Percentiles rank a stretch among this genome's conserved stretches.
phyloP scores from a whole-genome alignment of 2,113 vertebrate genomes.

The Rhinogobius similis region DNA sequence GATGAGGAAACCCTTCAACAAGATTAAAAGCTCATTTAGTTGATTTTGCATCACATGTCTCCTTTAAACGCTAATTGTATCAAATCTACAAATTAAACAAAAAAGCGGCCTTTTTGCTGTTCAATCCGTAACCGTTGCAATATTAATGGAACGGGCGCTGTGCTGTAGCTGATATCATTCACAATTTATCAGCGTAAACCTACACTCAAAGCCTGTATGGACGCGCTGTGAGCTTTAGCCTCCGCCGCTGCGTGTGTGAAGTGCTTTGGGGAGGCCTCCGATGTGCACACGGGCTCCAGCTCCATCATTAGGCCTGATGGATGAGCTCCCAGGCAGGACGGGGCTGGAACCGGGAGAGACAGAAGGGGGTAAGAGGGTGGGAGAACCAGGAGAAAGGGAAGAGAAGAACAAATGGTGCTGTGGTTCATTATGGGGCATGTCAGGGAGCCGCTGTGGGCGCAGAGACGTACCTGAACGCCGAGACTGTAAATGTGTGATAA shows the following conservation, averaged over 20 bases:
- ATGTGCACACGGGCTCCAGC: constrained; percentile 64
- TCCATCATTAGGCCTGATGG: constrained; percentile 83
- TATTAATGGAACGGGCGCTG: not conserved
- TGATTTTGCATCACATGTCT: no score
- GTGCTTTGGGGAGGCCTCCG: constrained; percentile 52
- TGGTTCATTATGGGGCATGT: constrained; percentile 81
- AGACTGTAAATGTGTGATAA: constrained; percentile 78
- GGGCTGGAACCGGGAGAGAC: constrained; percentile 23
- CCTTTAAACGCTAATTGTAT: no score
- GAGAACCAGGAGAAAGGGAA: constrained; percentile 40
- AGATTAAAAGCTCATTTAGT: no score
- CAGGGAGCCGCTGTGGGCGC: constrained; percentile 80
- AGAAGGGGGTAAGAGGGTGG: constrained; percentile 38
- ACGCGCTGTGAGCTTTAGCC: not conserved
- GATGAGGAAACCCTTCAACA: no score
- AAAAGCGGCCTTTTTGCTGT: not conserved
- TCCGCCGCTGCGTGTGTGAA: not conserved
- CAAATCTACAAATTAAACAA: not conserved
- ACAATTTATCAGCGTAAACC: not conserved
- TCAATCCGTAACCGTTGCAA: not conserved
- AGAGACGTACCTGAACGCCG: constrained; percentile 68
- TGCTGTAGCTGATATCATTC: not conserved
- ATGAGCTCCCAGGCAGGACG: constrained; percentile 66
- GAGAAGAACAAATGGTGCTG: constrained; percentile 78
- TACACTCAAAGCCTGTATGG: not conserved